Evolutionary conservation across 2,888 invertebrate genomes (phyloP), one percentile per base, ranked within the genome.

Genomic region (Agonopterix heracliana): DNA sequence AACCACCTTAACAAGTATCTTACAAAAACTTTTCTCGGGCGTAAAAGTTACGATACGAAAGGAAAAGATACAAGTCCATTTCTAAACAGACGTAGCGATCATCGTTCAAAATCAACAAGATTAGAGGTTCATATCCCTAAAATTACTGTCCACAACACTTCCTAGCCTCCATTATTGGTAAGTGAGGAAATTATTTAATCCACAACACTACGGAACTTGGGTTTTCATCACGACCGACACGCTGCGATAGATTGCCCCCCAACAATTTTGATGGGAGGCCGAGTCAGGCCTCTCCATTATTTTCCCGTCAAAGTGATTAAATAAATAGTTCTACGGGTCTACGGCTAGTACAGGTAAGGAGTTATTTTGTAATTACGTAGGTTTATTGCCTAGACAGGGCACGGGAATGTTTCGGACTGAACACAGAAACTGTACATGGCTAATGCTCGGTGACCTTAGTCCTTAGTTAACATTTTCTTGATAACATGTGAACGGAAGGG

Each of bases 301-400:
- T 86, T 84, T 72, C 78, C 76, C 79, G 82, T 84, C 86, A 87
- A 84, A 85, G 84, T 85, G 84, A 86, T 87, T 87, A 87, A 84
- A 85, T 87, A 87, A 87, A 87, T 85, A 85, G 82, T 81, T 77
- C 76, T 74, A 68, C 63, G 63, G 59, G 54, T 60, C 54, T 60
- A 41, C 12, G 38, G n/a, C 38, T 11, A n/a, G 12, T 68, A 66
- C 72, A 74, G 72, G 77, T 73, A 71, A 71, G 59, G 71, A 84
- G 86, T 78, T 86, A 86, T 87, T 85, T 78, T 73, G 85, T 86
- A 85, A 87, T 87, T 85, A 84, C 77, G 73, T 56, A 63, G 75
- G 78, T 81, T 81, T 86, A 83, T 83, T 80, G 78, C 75, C 71
- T 73, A 68, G 74, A 80, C 75, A 70, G 73, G 66, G 60, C 26